A percentile compares a stretch with the other conserved stretches of the same genome.
Conservation (phyloP, 2,888 invertebrate species). For the Yponomeuta plumbellus region DNA sequence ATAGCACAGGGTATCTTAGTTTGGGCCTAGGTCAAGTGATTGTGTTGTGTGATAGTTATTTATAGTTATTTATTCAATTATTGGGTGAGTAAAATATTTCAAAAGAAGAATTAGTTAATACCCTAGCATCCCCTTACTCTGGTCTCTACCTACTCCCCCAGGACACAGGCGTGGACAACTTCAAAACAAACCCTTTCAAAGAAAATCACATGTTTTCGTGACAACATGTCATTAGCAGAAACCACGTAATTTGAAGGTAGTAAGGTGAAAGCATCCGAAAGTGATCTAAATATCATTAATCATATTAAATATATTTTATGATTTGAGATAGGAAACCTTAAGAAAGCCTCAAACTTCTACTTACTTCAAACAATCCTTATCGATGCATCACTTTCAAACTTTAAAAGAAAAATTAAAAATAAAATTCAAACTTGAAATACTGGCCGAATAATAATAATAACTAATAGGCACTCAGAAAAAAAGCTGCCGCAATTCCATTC, state of each 20-base stretch:
- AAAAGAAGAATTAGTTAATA: no score
- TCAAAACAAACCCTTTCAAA: background rate
- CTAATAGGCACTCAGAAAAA: background rate
- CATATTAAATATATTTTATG: no score
- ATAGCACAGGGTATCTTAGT: no score
- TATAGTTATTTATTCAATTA: no score
- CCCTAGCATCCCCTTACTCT: no score
- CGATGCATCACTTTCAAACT: background rate
- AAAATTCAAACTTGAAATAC: background rate
- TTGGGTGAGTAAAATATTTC: no score
- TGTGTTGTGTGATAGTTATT: no score
- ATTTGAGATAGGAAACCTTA: no score
- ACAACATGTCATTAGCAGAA: constrained; percentile 3
- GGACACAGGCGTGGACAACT: background rate
- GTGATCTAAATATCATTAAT: background rate
- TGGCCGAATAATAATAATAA: background rate
- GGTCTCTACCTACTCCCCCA: no score
- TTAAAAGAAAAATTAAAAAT: background rate
- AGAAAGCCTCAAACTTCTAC: background rate
- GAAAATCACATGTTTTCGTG: constrained; percentile 6
- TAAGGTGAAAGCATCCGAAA: background rate
- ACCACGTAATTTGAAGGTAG: background rate
- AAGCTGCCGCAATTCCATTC: constrained; percentile 11
- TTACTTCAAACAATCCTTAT: background rate
- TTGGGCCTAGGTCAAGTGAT: no score